Conservation (phyloP, 2,113 vertebrate species). For the Platichthys stellatus region DNA sequence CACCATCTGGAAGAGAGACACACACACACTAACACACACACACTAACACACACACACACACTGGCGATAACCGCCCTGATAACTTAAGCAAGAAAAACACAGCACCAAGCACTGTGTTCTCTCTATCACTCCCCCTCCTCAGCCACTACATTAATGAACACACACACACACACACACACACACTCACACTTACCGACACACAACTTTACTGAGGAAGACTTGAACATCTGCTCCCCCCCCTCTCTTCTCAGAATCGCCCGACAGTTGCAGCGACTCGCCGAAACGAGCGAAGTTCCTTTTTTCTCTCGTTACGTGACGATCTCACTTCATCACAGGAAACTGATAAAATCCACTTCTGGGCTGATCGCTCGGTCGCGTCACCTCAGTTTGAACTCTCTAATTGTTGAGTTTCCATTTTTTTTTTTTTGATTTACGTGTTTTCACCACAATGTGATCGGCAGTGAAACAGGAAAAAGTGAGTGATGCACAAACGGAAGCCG, state of each 20-base stretch:
- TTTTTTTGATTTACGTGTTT: not conserved
- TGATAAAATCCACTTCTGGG: slow-evolving; percentile 53
- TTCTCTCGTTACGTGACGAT: slow-evolving; percentile 34
- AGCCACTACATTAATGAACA: slow-evolving; percentile 45
- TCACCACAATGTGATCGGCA: slow-evolving; percentile 9
- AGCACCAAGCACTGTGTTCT: slow-evolving; percentile 45
- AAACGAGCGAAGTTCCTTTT: slow-evolving; percentile 39
- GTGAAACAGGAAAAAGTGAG: not conserved
- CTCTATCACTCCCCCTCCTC: slow-evolving; percentile 19
- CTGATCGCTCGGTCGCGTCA: slow-evolving; percentile 45
- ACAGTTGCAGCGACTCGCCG: slow-evolving; percentile 18
- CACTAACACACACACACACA: slow-evolving; percentile 43
- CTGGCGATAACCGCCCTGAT: slow-evolving; percentile 74
- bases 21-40: slow-evolving; percentile 35
- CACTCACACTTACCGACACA: not conserved
- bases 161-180: not conserved
- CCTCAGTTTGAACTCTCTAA: slow-evolving; percentile 59
- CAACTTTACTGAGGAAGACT: not conserved
- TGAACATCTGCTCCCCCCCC: slow-evolving; percentile 22
- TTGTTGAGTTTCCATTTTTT: not conserved
- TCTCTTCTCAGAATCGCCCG: slow-evolving; percentile 60
- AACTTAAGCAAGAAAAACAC: slow-evolving; percentile 73
- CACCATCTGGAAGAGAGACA: slow-evolving; percentile 78
- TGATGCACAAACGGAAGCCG: too few species aligned
- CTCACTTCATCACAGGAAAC: slow-evolving; percentile 63